Conservation (phyloP, 53 echinoderm and acorn worm genomes). For the Paracentrotus lividus region DNA sequence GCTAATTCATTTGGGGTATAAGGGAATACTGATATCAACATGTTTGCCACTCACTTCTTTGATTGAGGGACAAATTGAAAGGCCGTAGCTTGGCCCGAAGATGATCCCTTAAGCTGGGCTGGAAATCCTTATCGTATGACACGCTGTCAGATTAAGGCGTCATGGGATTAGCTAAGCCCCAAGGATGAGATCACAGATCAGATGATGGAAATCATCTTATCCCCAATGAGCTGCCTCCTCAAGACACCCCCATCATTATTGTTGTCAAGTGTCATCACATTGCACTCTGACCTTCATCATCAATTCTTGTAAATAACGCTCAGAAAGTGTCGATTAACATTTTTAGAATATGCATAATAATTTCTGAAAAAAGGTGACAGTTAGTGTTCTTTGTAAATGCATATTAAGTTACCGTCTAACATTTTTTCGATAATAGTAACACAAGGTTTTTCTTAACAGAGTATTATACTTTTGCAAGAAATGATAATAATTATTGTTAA, state of each 20-base stretch:
- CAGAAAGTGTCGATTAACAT: too few relatives aligned
- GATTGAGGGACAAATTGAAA: background rate
- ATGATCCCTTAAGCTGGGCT: background rate
- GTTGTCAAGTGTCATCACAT: too few relatives aligned
- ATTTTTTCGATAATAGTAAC: too few relatives aligned
- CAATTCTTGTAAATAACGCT: too few relatives aligned
- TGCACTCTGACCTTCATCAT: too few relatives aligned
- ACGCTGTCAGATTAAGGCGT: background rate
- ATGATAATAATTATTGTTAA: background rate
- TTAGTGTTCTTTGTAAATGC: too few relatives aligned
- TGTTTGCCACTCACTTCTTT: background rate
- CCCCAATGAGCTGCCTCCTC: background rate
- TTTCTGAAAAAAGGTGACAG: too few relatives aligned
- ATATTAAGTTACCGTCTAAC: too few relatives aligned
- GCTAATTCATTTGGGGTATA: background rate
- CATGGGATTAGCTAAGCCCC: background rate
- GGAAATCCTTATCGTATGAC: background rate
- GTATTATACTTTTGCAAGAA: too few relatives aligned
- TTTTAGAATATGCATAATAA: too few relatives aligned
- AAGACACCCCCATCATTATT: background rate
- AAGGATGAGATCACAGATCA: slow-evolving; percentile 16
- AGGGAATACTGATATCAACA: background rate
- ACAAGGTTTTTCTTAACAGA: too few relatives aligned
- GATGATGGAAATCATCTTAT: background rate
- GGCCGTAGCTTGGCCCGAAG: background rate